A percentile compares a stretch with the other conserved stretches of the same genome.
These are phyloP conservation scores for Neoseiulus cucumeris DNA, from an alignment of 1,140 invertebrate genomes.

Conservation along the genomic window DNA sequence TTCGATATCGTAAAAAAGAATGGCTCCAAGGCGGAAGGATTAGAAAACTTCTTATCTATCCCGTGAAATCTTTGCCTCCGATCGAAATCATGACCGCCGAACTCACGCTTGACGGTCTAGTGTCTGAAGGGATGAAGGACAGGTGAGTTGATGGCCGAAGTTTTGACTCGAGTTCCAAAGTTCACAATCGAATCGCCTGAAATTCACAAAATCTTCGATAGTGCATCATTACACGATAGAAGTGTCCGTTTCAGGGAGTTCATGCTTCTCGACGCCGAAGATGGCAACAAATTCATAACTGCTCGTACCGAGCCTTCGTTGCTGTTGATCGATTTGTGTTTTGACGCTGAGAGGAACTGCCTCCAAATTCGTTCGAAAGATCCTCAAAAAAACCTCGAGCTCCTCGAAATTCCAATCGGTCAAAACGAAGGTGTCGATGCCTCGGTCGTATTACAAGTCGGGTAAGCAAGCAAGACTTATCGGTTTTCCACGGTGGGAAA, in stretches of 20 bases:
- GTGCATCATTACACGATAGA: neutral
- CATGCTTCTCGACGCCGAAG: neutral
- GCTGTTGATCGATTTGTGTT: neutral
- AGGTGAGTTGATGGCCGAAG: neutral
- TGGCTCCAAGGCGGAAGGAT: neutral
- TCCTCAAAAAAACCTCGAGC: neutral
- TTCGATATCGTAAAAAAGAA: too few species aligned
- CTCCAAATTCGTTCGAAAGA: neutral
- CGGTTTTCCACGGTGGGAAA: too few species aligned
- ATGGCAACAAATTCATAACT: neutral
- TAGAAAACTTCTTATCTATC: neutral
- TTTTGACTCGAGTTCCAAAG: neutral
- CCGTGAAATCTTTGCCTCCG: neutral
- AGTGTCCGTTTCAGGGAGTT: neutral
- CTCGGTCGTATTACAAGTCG: too few species aligned
- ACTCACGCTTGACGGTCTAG: neutral
- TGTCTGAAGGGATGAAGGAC: neutral
- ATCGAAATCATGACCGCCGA: neutral
- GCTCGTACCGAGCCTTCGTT: neutral
- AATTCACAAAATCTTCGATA: too few species aligned
- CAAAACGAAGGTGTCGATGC: too few species aligned
- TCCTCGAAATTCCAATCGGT: too few species aligned
- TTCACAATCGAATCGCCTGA: too few species aligned
- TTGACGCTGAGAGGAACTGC: neutral
- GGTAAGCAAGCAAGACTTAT: too few species aligned